Evolutionary conservation across 2,888 invertebrate species (phyloP), one percentile per base, ranked within the genome.

Genomic region (Mesodorylaimus sp.): DNA sequence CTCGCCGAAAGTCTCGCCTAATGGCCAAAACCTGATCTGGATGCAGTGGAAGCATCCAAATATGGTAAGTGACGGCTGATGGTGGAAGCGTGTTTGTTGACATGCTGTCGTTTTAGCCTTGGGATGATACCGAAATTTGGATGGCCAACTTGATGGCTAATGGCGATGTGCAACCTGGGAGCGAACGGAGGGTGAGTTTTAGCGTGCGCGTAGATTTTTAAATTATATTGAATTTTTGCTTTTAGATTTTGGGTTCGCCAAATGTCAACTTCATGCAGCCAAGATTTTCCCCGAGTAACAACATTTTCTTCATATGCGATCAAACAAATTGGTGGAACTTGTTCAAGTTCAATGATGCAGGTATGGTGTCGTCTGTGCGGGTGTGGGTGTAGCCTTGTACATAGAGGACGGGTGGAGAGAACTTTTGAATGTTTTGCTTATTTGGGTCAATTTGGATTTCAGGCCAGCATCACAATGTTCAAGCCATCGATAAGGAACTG

Each of bases 21-120:
- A 69, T 60, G 70, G 70, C 13, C 62, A 57, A 42, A 58, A 59
- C 28, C 56, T 70, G 26, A 59, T 61, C 19, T 71, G 70, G 70
- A 60, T 70, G 50, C 64, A 69, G 54, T 71, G 71, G 71, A 61
- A 64, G 49, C 67, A 68, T 56, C 69, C 67, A 2, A 70, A 70
- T 55, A 71, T 71, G 71, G 70, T 70, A 52, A 37, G 51, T 44
- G 21, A 7, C 16, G 47, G 16, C 27, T 41, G 19, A 19, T 54
- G 16, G 19, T 16, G 7, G 2, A 21, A 19, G 38, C 13, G 7
- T 43, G n/a, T 10, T 16, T 13, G 3, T 19, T 23, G 2, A 10
- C 25, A 39, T 52, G 26, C 24, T 45, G 27, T 41, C 32, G 24
- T 60, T 60, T 21, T 51, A 69, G 69, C 70, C 70, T 1, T 70